Evolutionary conservation across 2,113 vertebrate genomes (phyloP).

Genomic region (Labeo catla): DNA sequence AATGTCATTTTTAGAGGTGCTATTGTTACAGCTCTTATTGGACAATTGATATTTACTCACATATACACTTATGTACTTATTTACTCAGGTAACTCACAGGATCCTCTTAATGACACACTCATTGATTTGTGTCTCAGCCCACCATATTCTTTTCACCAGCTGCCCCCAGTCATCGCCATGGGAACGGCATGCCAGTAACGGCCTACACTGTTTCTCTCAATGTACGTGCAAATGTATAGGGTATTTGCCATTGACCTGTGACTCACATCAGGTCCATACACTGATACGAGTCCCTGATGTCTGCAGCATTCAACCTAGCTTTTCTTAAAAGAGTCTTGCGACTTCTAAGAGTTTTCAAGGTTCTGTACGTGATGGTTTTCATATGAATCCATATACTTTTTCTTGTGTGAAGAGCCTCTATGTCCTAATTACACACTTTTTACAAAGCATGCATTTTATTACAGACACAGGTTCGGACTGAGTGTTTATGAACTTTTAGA

Average conservation of each 20-base stretch:
- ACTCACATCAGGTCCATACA: neutral
- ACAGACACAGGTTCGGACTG: neutral
- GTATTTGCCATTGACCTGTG: neutral
- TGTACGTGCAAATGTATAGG: neutral
- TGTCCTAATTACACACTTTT: neutral
- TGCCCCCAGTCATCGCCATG: conserved; percentile 9
- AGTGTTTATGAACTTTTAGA: conserved; percentile 1
- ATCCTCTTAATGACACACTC: conserved; percentile 11
- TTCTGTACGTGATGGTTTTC: neutral
- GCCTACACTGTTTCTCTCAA: neutral
- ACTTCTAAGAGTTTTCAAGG: neutral
- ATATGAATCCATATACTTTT: neutral
- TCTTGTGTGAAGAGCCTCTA: neutral
- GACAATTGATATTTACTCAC: conserved; percentile 7
- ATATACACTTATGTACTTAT: neutral
- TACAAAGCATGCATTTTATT: neutral
- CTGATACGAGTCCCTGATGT: neutral
- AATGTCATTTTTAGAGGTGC: neutral
- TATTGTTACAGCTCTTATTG: neutral
- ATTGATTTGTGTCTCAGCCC: neutral
- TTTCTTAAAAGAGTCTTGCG: neutral
- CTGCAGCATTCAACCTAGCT: neutral
- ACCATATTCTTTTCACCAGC: conserved; percentile 15
- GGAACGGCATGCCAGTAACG: conserved; percentile 3
- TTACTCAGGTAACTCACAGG: neutral